Conservation (phyloP, 1,140 invertebrate species). For the Pseudachorutes palmiensis region DNA sequence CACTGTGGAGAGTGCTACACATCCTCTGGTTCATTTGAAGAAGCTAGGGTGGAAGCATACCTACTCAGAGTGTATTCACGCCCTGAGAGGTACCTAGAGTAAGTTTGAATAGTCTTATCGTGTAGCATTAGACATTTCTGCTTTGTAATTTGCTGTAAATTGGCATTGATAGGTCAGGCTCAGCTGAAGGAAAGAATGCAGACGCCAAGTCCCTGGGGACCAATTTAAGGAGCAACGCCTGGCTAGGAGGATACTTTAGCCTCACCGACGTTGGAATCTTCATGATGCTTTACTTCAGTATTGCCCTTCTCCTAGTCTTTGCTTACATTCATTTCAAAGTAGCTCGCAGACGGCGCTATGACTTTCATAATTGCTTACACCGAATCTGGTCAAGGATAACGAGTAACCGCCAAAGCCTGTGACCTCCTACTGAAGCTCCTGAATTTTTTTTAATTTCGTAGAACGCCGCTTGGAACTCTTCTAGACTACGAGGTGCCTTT, state of each 20-base stretch:
- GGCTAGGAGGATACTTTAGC: slow-evolving; percentile 22
- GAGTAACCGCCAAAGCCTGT: not conserved
- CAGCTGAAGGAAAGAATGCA: not conserved
- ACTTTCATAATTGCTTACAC: slow-evolving; percentile 8
- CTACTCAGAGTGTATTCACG: slow-evolving; percentile 62
- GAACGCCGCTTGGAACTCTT: not conserved
- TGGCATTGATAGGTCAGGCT: no score
- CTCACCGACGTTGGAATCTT: slow-evolving; percentile 29
- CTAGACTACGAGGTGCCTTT: no score
- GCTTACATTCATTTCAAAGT: slow-evolving; percentile 32
- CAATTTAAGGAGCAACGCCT: not conserved
- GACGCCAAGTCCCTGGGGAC: not conserved
- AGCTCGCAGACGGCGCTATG: slow-evolving; percentile 13
- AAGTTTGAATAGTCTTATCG: no score
- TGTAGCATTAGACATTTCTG: no score
- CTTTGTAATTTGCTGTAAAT: no score
- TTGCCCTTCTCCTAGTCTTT: slow-evolving; percentile 26
- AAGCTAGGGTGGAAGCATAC: slow-evolving; percentile 61
- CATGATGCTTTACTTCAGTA: slow-evolving; percentile 32
- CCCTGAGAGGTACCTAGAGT: slow-evolving; percentile 17
- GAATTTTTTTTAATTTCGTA: not conserved
- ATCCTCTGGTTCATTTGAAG: slow-evolving; percentile 52
- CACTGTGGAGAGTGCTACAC: slow-evolving; percentile 63
- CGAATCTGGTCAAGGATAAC: not conserved
- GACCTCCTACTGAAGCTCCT: not conserved